Percentiles rank a stretch among this genome's conserved stretches.
phyloP scores from a whole-genome alignment of 2,888 invertebrate genomes.

The Drosophila kokeensis region DNA sequence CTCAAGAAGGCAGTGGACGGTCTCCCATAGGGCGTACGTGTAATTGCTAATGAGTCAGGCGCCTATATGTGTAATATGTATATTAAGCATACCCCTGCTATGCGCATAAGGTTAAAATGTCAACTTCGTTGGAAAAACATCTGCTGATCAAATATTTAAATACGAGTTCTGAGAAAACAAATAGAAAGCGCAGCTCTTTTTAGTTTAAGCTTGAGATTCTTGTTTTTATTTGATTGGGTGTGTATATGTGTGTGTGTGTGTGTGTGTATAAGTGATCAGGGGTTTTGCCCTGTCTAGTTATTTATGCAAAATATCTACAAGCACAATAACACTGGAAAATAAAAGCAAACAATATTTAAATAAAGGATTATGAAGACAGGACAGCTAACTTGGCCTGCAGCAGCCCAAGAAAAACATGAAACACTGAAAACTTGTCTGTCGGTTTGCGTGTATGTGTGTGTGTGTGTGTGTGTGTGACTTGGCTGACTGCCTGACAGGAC shows the following conservation, averaged over 20 bases:
- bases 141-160: constrained; percentile 47
- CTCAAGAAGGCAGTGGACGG: constrained; percentile 33
- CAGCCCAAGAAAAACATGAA: constrained; percentile 41
- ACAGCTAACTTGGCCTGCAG: constrained; percentile 55
- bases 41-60: constrained; percentile 62
- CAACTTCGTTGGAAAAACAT: constrained; percentile 43
- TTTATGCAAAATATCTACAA: constrained; percentile 75
- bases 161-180: constrained; percentile 23
- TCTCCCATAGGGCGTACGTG: constrained; percentile 31
- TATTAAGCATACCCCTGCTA: constrained; percentile 40
- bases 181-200: constrained; percentile 34
- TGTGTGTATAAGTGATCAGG: constrained; percentile 25
- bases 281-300: constrained; percentile 59
- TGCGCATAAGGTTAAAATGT: constrained; percentile 39
- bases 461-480: constrained; percentile 18
- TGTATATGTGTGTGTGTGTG: constrained; percentile 19
- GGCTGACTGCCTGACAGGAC: constrained; percentile 47
- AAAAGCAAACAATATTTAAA: constrained; percentile 73
- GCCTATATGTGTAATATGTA: constrained; percentile 21
- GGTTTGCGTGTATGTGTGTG: constrained; percentile 14
- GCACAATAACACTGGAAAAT: constrained; percentile 72
- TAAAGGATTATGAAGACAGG: constrained; percentile 73
- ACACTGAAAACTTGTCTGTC: constrained; percentile 35
- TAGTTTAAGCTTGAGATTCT: constrained; percentile 36
- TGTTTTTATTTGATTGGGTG: constrained; percentile 52